Evolutionary conservation across 2,797 vertebrate genomes (phyloP).

Genomic region (Sphenopsis melanotis): DNA sequence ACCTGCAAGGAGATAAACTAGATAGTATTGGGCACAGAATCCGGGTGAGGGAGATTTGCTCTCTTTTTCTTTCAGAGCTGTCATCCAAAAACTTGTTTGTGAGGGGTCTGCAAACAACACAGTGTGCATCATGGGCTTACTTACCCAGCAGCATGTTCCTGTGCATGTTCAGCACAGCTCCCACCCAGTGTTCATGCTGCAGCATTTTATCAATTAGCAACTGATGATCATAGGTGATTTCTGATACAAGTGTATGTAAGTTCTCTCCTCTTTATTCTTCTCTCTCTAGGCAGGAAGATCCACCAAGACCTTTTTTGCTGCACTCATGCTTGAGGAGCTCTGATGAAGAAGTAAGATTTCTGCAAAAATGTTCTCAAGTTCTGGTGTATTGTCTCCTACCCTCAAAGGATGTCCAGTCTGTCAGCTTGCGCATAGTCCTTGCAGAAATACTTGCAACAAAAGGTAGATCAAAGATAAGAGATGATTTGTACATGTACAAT

Average conservation of each 20-base stretch:
- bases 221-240: neutral
- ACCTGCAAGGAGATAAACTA: neutral
- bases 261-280: neutral
- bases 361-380: constrained; percentile 89
- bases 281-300: constrained; percentile 85
- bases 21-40: neutral
- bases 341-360: constrained; percentile 88
- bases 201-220: neutral
- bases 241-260: neutral
- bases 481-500: neutral
- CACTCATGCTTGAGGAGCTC: constrained; percentile 87
- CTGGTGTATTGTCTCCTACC: constrained; percentile 91
- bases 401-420: constrained; percentile 87
- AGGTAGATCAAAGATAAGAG: constrained; percentile 73
- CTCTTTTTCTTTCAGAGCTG: neutral
- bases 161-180: neutral
- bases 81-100: neutral
- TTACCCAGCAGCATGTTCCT: neutral
- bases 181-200: neutral
- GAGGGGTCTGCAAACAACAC: neutral
- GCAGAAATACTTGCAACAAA: constrained; percentile 93
- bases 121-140: neutral
- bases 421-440: constrained; percentile 90
- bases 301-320: constrained; percentile 86
- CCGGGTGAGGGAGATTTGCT: neutral